Base-by-base conservation (phyloP, 1,140 invertebrate species). In the Acyrthosiphon pisum region DNA sequence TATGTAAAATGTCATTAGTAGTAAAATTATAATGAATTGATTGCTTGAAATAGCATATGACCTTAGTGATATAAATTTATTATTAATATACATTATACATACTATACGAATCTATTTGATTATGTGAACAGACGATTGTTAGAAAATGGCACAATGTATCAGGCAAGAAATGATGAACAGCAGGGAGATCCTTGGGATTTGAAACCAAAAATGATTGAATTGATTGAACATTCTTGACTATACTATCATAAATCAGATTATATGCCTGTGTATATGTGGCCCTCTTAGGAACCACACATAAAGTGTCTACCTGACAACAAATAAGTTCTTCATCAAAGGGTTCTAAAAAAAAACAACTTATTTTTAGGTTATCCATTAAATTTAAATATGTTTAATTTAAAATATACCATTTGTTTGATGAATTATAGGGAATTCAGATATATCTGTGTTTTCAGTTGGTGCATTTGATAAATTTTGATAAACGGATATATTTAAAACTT, bases 51-150 rank as follows among this genome's bases (percentile, higher is more conserved):
- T 46, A 86, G 20, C 20, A 56, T 23, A 56, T 6, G 9, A 50
- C 2, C n/a, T n/a, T 37, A 89, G 88, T 89, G 6, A 1, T 30
- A 1, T 88, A 7, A 35, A 84, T 44, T 26, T 41, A 86, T 30
- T 86, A 86, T 44, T 41, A 60, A 41, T 48, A 18, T 93, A 83
- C 91, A 50, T 92, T 46, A 26, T 92, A 84, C 91, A 50, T 93
- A 93, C 91, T 86, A 86, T 56, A 93, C 1, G 91, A 93, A 93
- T 93, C 91, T 44, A 93, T 93, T 86, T 93, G 91, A 53, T 86
- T 93, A 30, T 93, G 91, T 18, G 91, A 93, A 86, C 91, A 93
- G 56, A 93, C 81, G n/a, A 93, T 93, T 53, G 91, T 93, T 84
- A 93, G 23, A 86, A 93, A 93, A 44, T 93, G 91, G 37, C 91